Percentiles rank a stretch among this genome's conserved stretches.
Conservation (phyloP, 2,888 invertebrate genomes). For the Eupithecia abbreviata region DNA sequence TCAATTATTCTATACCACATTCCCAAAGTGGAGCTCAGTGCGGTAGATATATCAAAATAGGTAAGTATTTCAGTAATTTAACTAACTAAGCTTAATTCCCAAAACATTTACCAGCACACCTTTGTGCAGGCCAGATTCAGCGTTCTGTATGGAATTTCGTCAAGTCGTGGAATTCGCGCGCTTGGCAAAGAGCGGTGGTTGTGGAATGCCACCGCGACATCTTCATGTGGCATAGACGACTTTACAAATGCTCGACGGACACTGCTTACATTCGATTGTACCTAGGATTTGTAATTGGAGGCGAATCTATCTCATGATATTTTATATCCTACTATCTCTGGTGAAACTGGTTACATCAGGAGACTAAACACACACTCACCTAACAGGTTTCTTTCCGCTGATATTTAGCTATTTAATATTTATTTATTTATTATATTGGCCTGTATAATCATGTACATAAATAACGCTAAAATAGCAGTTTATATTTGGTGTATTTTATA, state of each 20-base stretch:
- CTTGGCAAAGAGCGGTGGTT: conserved; percentile 55
- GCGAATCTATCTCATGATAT: background rate
- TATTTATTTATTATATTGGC: too few relatives aligned
- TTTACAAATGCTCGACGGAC: conserved; percentile 61
- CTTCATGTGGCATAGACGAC: conserved; percentile 70
- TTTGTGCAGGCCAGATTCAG: conserved; percentile 36
- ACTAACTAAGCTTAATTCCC: conserved; percentile 23
- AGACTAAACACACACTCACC: too few relatives aligned
- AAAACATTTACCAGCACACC: conserved; percentile 30
- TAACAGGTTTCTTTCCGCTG: too few relatives aligned
- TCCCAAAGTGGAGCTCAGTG: background rate
- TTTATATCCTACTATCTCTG: background rate
- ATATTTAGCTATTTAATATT: too few relatives aligned
- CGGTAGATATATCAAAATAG: background rate
- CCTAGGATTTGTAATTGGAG: conserved; percentile 12
- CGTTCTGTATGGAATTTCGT: conserved; percentile 53
- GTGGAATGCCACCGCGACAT: conserved; percentile 73
- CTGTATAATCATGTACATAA: too few relatives aligned
- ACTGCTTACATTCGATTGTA: conserved; percentile 52
- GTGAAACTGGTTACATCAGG: too few relatives aligned
- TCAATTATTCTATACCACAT: background rate
- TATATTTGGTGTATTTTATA: too few relatives aligned
- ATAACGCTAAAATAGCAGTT: too few relatives aligned
- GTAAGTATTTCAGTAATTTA: conserved; percentile 16
- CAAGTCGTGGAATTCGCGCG: conserved; percentile 58